Percentiles rank a stretch among this genome's conserved stretches.
These are phyloP conservation scores for Enteromius paludinosus DNA, from an alignment of 2,797 vertebrate species.

Conservation along the genomic window DNA sequence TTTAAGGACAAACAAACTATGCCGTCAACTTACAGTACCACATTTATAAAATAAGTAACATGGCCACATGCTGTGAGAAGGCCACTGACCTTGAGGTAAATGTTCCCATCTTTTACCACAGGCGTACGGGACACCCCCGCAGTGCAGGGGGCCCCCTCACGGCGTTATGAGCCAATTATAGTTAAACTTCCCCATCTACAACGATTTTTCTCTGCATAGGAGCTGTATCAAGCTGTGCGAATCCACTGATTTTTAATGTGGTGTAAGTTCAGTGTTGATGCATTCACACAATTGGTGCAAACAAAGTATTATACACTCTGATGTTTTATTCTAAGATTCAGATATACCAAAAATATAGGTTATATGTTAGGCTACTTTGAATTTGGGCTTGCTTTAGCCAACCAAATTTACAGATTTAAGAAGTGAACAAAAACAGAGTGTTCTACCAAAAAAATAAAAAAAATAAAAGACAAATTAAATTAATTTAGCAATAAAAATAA, in stretches of 20 bases:
- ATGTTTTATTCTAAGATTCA: not conserved
- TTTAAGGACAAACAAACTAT: not conserved
- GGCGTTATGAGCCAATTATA: slow-evolving; percentile 22
- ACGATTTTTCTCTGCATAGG: not conserved
- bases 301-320: not conserved
- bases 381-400: not conserved
- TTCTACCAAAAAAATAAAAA: not conserved
- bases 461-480: no score
- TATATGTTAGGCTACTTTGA: not conserved
- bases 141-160: not conserved
- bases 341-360: not conserved
- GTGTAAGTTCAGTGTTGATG: not conserved
- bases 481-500: no score
- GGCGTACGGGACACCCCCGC: not conserved
- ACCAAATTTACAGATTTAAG: not conserved
- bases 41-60: not conserved
- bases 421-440: not conserved
- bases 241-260: not conserved
- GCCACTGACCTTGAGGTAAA: slow-evolving; percentile 9
- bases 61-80: not conserved
- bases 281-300: not conserved
- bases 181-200: not conserved
- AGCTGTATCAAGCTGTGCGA: not conserved
- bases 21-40: not conserved
- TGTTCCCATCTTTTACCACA: slow-evolving; percentile 22